Percentiles rank a stretch among this genome's conserved stretches.
These are phyloP conservation scores for Ophion ventricosus DNA, from an alignment of 2,888 invertebrate species.

Conservation along the genomic window DNA sequence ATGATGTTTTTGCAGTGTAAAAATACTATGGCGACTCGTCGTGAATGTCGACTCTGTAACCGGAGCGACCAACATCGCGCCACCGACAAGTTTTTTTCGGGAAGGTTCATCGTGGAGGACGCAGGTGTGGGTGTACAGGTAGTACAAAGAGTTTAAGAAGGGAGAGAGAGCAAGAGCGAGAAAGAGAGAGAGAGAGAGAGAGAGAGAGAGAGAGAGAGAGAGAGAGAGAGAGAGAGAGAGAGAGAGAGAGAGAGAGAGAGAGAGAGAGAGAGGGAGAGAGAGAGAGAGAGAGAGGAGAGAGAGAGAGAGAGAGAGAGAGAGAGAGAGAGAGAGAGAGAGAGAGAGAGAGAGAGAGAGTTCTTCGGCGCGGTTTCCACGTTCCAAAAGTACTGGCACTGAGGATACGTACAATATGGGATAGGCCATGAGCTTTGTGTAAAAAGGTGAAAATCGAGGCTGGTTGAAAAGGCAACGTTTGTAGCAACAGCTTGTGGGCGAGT, in stretches of 20 bases:
- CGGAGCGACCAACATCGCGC: no score
- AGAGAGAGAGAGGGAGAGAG: slow-evolving; percentile 12
- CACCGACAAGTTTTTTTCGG: slow-evolving; percentile 14
- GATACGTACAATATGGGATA: neutral
- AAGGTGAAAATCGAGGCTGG: slow-evolving; percentile 42
- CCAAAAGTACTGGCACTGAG: slow-evolving; percentile 23
- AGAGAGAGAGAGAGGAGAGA: neutral
- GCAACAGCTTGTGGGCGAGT: slow-evolving; percentile 76
- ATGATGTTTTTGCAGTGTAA: no score
- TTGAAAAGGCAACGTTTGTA: slow-evolving; percentile 61
- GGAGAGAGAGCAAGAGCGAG: neutral
- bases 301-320: neutral
- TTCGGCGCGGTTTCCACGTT: slow-evolving; percentile 16
- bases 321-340: slow-evolving; percentile 25
- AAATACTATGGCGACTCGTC: no score
- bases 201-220: slow-evolving; percentile 20
- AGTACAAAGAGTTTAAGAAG: slow-evolving; percentile 48
- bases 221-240: slow-evolving; percentile 11
- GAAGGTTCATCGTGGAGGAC: slow-evolving; percentile 24
- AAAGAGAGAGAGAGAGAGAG: neutral
- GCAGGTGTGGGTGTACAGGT: slow-evolving; percentile 63
- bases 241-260: slow-evolving; percentile 21
- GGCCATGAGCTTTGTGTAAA: slow-evolving; percentile 16
- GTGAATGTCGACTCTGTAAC: neutral
- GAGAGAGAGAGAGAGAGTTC: slow-evolving; percentile 22